Evolutionary conservation across 2,888 invertebrate genomes (phyloP), one percentile per base, ranked within the genome.

Genomic region (Matsumyia berberina): DNA sequence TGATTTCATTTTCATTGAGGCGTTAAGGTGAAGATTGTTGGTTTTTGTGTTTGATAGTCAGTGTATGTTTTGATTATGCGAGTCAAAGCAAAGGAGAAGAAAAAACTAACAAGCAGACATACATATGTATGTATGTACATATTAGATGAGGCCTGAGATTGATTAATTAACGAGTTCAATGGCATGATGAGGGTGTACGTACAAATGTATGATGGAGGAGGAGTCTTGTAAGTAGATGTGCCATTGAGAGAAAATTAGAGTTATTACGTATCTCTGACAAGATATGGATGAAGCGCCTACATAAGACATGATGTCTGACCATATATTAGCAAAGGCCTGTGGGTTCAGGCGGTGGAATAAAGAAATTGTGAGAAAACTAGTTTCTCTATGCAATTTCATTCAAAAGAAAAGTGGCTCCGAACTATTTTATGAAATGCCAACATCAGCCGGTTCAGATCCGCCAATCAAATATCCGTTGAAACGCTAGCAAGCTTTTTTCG

Each of bases 91-190:
- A 42, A 9, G 33, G 35, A 60, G 31, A 60, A 51, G 46, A 53
- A 69, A 70, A 51, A 44, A 19, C 49, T 11, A n/a, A 29, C 49
- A 39, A 29, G 3, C 29, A 8, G 33, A 35, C 49, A 24, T 24
- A 24, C 4, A 4, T 24, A 24, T 24, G 4, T 4, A 24, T 4
- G 24, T n/a, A 6, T 5, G 15, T 24, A 58, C 72, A 31, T 46
- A 67, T 55, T 31, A 57, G 60, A 64, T 77, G 77, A 46, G 66
- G 37, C 72, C 31, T 55, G 77, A 69, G 69, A 77, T 77, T 78
- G 73, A 78, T 64, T 83, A 78, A 83, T 83, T 78, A 69, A 74
- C 64, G 69, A 57, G 83, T 78, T 83, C 78, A 78, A 83, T 83
- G 73, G 78, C 83, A 78, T 62, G 58, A 33, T 62, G 67, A 46